Evolutionary conservation across 2,113 vertebrate genomes (phyloP).

Genomic region (Cyanoderma ruficeps): DNA sequence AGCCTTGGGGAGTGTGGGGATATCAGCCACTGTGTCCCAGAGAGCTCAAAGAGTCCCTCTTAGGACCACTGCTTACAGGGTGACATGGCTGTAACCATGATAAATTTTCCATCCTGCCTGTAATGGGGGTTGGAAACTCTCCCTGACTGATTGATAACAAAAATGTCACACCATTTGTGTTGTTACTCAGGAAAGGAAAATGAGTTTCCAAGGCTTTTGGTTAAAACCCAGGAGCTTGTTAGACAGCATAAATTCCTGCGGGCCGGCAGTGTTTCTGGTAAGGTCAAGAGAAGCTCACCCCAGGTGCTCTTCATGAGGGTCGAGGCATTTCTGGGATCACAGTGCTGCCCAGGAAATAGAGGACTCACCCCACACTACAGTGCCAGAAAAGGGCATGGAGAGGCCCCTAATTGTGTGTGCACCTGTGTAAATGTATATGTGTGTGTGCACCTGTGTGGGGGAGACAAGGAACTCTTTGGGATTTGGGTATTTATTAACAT

Average conservation of each 20-base stretch:
- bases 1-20: not conserved
- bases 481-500: not conserved
- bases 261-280: not conserved
- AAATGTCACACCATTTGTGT: not conserved
- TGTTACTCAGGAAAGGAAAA: not conserved
- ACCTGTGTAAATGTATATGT: not conserved
- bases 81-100: not conserved
- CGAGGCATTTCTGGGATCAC: not conserved
- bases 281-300: not conserved
- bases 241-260: not conserved
- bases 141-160: not conserved
- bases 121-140: rapidly evolving
- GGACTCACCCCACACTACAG: not conserved
- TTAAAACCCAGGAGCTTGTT: not conserved
- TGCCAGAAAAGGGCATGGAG: not conserved
- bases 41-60: not conserved
- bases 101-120: not conserved
- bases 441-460: not conserved
- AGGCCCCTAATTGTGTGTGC: not conserved
- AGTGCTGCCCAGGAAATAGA: not conserved
- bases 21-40: not conserved
- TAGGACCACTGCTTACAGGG: not conserved
- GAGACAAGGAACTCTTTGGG: not conserved
- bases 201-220: not conserved
- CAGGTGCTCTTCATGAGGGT: too few species aligned